Percentiles rank a stretch among this genome's conserved stretches.
These are phyloP conservation scores for Epinotia demarniana DNA, from an alignment of 2,888 invertebrate species.

Conservation along the genomic window DNA sequence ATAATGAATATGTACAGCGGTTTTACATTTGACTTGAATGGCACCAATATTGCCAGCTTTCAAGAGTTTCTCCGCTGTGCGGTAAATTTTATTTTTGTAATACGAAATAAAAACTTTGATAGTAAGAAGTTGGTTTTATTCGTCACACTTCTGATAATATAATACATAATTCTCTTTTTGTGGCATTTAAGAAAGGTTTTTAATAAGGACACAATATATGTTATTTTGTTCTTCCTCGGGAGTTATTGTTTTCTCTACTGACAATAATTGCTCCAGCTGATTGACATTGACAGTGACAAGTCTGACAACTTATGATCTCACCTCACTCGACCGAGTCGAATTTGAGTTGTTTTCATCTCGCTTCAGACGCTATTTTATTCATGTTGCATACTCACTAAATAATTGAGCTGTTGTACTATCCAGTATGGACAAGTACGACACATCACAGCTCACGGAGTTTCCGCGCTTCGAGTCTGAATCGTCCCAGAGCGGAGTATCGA, in stretches of 20 bases:
- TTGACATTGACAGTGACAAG: conserved; percentile 24
- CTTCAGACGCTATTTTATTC: conserved; percentile 11
- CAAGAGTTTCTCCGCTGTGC: neutral
- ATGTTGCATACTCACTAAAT: conserved; percentile 25
- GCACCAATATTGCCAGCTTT: neutral
- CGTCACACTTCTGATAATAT: no score
- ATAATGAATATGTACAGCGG: neutral
- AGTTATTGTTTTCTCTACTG: neutral
- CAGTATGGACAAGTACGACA: conserved; percentile 77
- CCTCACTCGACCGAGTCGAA: neutral
- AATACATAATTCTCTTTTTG: no score
- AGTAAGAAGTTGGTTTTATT: no score
- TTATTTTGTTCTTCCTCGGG: neutral
- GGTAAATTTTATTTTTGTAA: neutral
- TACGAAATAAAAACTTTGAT: neutral
- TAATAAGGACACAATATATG: no score
- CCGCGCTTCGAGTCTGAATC: conserved; percentile 89
- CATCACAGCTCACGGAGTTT: conserved; percentile 79
- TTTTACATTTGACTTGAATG: conserved; percentile 6
- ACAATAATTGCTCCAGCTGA: conserved; percentile 7
- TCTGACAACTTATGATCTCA: conserved; percentile 15
- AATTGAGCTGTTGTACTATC: conserved; percentile 14
- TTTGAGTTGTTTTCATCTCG: conserved; percentile 29
- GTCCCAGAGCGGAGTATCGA: conserved; percentile 88
- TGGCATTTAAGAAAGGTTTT: no score